Conservation (phyloP, 2,888 invertebrate species). For the Argyresthia albistria region DNA sequence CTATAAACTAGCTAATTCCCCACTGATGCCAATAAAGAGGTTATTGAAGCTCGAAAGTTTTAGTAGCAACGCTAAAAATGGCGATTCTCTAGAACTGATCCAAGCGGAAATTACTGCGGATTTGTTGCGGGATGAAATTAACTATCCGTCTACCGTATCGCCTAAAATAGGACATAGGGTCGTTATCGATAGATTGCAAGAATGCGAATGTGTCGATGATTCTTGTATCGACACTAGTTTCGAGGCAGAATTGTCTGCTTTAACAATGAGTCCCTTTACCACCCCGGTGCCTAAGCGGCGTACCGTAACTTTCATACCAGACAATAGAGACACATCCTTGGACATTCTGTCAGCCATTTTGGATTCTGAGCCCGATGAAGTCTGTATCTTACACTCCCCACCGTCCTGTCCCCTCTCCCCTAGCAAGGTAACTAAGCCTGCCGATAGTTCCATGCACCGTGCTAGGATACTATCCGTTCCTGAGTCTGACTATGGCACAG, state of each 20-base stretch:
- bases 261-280: slow-evolving; percentile 55
- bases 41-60: slow-evolving; percentile 66
- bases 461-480: slow-evolving; percentile 77
- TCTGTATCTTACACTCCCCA: slow-evolving; percentile 51
- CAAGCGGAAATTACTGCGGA: slow-evolving; percentile 75
- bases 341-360: slow-evolving; percentile 59
- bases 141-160: slow-evolving; percentile 78
- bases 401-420: slow-evolving; percentile 61
- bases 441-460: slow-evolving; percentile 73
- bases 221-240: slow-evolving; percentile 39
- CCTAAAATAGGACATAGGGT: slow-evolving; percentile 60
- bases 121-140: slow-evolving; percentile 77
- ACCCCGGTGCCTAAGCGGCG: slow-evolving; percentile 57
- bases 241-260: slow-evolving; percentile 47
- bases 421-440: slow-evolving; percentile 75
- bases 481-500: slow-evolving; percentile 76
- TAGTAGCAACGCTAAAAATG: slow-evolving; percentile 52
- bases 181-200: slow-evolving; percentile 35
- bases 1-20: slow-evolving; percentile 86
- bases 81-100: slow-evolving; percentile 68
- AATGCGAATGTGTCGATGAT: slow-evolving; percentile 32
- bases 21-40: slow-evolving; percentile 77
- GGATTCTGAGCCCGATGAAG: slow-evolving; percentile 60
- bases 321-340: slow-evolving; percentile 45
- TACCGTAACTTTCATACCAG: slow-evolving; percentile 48